Evolutionary conservation across 2,888 invertebrate genomes (phyloP), one percentile per base, ranked within the genome.

Genomic region (Balanococcus diminutus): DNA sequence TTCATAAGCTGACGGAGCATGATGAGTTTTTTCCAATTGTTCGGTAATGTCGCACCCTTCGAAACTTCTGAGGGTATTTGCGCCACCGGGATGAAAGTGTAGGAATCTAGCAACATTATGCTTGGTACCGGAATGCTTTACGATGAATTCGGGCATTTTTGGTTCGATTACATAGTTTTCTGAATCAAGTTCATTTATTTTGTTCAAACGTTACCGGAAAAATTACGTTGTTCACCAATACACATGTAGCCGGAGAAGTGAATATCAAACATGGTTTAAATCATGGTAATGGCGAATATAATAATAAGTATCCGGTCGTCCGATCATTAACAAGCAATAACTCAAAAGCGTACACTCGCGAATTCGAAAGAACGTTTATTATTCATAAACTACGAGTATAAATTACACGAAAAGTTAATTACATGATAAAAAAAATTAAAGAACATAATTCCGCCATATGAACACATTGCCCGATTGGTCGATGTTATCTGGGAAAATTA

Each of bases 11-110:
- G 93, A 92, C 81, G 89, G 89, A 87, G 94, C 94, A 89, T 94
- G 94, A 11, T 92, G 91, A 46, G 91, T 92, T 25, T 91, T 90
- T 79, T 89, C 88, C 91, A 94, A 92, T 16, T 91, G 92, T 22
- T 90, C 89, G 25, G 91, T 89, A 42, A 94, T 90, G 84, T 92
- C 92, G 88, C 91, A 92, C 4, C 92, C 92, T 88, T 91, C 90
- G 88, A 91, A 93, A n/a, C 90, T 90, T 88, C 91, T 90, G 0
- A 95, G 89, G 0, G 93, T 93, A 88, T 93, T 93, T 0, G 92
- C 89, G 0, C 95, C 95, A 0, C 95, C 95, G 0, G 95, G 95
- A 89, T 95, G 95, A 88, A 94, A 93, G 84, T 91, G 91, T 83
- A 94, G 88, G 89, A 95, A 95, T 46, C 91, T 89, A 81, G 92